These are phyloP conservation scores for Branchipolynoe longqiensis DNA, from an alignment of 2,888 invertebrate species.

Conservation along the genomic window DNA sequence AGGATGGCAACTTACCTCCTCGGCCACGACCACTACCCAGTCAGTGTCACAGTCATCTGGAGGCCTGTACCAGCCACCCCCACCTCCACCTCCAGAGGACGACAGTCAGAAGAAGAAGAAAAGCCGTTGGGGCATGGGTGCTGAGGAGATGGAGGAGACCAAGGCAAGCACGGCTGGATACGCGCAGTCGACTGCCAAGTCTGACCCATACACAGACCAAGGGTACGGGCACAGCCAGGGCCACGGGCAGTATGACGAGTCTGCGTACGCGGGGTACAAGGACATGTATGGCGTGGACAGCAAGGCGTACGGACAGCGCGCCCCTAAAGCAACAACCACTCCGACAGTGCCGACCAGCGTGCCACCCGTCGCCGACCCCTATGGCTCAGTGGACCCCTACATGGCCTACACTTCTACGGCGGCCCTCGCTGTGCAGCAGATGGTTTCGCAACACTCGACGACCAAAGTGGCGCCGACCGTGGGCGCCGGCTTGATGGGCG, in stretches of 20 bases:
- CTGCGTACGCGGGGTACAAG: background rate
- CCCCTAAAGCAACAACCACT: background rate
- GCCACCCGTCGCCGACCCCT: background rate
- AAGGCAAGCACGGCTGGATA: background rate
- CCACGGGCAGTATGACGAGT: constrained; percentile 10
- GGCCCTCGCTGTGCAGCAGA: background rate
- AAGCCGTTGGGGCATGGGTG: constrained; percentile 21
- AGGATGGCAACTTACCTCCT: constrained; percentile 36
- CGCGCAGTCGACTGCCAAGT: background rate
- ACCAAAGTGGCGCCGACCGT: background rate
- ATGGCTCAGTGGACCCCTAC: background rate
- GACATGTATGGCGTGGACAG: background rate
- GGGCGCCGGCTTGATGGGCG: constrained; percentile 34
- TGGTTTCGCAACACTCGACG: constrained; percentile 11
- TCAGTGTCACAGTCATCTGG: background rate
- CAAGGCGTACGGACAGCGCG: background rate
- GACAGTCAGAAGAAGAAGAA: constrained; percentile 46
- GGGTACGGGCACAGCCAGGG: background rate
- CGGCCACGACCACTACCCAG: constrained; percentile 9
- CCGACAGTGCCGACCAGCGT: background rate
- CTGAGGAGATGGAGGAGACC: background rate
- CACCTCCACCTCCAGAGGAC: constrained; percentile 41
- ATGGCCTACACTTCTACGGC: background rate
- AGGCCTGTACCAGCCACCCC: constrained; percentile 29
- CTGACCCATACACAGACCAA: constrained; percentile 8